Base-by-base conservation (phyloP, 2,888 invertebrate species). In the Xestia xanthographa region DNA sequence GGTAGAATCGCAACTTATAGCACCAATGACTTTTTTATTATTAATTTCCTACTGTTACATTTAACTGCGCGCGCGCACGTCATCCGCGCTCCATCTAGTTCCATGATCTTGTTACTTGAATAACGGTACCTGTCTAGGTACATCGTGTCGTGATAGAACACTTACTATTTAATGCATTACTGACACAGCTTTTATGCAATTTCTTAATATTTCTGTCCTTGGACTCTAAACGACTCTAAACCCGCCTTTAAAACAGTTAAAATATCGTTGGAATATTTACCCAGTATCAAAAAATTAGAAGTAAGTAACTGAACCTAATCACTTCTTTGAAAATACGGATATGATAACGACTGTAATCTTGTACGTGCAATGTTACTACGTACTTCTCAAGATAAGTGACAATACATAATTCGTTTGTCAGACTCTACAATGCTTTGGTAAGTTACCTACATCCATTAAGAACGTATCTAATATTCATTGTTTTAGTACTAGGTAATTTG, bases 291-390 rank as follows among this genome's bases (percentile, higher is more conserved):
- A 22, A 43, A 58, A 1, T 38, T 0, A 17, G 48, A 48, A 48
- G 8, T 17, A 58, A 0, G 29, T 60, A 20, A 9, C 29, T 58
- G 9, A 20, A 60, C 20, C 14, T 26, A 71, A 76, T 75, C 48
- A 53, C 9, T 58, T 75, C 38, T 53, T 75, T 34, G 56, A 48
- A 69, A 68, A 45, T 62, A 62, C 68, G 83, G 68, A 70, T 50
- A 63, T 73, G 83, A 82, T 82, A 79, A 73, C 38, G 34, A 41
- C 41, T 45, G 26, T 66, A 58, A 83, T 79, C 79, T 43, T 17
- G n/a, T 70, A 65, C 66, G 50, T 70, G 60, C n/a, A 66, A 56
- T 53, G 34, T 56, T 66, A 8, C 43, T 79, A 79, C 12, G 41
- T 48, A 63, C n/a, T 41, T 71, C 9, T 43, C 41, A 53, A 63